A percentile compares a stretch with the other conserved stretches of the same genome.
These are phyloP conservation scores for Eucera pruinosa DNA, from an alignment of 2,888 invertebrate species.

Conservation along the genomic window DNA sequence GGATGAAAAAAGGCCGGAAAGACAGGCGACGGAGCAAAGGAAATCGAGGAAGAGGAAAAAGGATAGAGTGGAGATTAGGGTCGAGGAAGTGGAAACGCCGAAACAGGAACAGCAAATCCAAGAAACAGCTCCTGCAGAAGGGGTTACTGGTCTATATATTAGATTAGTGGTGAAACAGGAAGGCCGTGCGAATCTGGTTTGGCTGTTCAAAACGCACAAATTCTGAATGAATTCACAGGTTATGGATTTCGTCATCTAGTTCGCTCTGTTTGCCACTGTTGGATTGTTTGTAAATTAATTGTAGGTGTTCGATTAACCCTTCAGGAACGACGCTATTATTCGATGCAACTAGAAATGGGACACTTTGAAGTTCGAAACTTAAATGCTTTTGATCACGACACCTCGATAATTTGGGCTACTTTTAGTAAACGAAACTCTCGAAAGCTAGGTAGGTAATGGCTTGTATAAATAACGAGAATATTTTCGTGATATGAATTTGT, in stretches of 20 bases:
- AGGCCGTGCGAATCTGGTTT: slow-evolving; percentile 79
- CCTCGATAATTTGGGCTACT: no score
- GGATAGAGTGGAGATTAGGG: slow-evolving; percentile 11
- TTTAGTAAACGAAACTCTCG: no score
- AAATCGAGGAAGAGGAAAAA: slow-evolving; percentile 2
- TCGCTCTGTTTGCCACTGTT: not conserved
- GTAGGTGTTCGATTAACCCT: not conserved
- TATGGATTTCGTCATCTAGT: slow-evolving; percentile 22
- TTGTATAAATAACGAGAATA: no score
- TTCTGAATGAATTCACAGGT: slow-evolving; percentile 76
- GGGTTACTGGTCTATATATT: slow-evolving; percentile 78
- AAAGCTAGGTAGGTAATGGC: no score
- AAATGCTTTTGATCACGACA: no score
- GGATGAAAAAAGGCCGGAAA: not conserved
- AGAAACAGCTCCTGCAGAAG: slow-evolving; percentile 58
- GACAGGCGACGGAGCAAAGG: slow-evolving; percentile 3
- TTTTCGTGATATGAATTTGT: no score
- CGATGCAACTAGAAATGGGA: no score
- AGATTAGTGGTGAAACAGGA: slow-evolving; percentile 80
- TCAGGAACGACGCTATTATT: no score
- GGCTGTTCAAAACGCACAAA: slow-evolving; percentile 83
- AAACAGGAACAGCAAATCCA: slow-evolving; percentile 24
- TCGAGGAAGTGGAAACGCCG: slow-evolving; percentile 21
- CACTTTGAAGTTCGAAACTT: no score
- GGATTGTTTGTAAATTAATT: not conserved